Evolutionary conservation across 2,888 invertebrate species (phyloP), one percentile per base, ranked within the genome.

Genomic region (Aphodius sticticus): DNA sequence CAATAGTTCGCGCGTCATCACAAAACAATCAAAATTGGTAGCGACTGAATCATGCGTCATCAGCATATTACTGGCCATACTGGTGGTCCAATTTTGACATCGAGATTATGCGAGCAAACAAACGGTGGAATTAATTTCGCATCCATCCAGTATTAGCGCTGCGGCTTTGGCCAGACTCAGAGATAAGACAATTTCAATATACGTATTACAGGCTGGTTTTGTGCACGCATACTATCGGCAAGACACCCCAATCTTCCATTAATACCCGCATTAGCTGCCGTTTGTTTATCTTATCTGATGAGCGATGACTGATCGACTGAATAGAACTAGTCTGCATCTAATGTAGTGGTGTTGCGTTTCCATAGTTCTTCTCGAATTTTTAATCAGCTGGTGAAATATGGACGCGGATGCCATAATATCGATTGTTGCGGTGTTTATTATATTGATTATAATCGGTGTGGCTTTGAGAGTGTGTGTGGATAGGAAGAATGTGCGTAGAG

Each of bases 241-340:
- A 53, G 53, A 12, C 53, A 53, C 53, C 53, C 53, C 53, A 53
- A 9, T 53, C 53, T 53, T 53, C 53, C 53, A 53, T n/a, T 74
- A 74, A 74, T 74, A 35, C 74, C 36, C 2, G 74, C 36, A 74
- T 74, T 74, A 74, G 74, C 74, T 35, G 37, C 35, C 15, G 37
- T 71, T 12, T 35, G 7, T 35, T 36, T 74, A 74, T 74, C 74
- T 74, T 74, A 74, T 74, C 74, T 35, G 71, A 12, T 74, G 74
- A 74, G 74, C 16, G 71, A 9, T 26, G 71, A 4, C 71, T 74
- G n/a, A 35, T 74, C 26, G 15, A 70, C 14, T 14, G 16, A 16
- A 35, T 26, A 37, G 35, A 36, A n/a, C 5, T 36, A 9, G 37
- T 74, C 26, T n/a, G 37, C 36, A 26, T 26, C 26, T 35, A 37